These are phyloP conservation scores for Microtus oregoni DNA, from an alignment of 2,113 vertebrate genomes.

Conservation along the genomic window DNA sequence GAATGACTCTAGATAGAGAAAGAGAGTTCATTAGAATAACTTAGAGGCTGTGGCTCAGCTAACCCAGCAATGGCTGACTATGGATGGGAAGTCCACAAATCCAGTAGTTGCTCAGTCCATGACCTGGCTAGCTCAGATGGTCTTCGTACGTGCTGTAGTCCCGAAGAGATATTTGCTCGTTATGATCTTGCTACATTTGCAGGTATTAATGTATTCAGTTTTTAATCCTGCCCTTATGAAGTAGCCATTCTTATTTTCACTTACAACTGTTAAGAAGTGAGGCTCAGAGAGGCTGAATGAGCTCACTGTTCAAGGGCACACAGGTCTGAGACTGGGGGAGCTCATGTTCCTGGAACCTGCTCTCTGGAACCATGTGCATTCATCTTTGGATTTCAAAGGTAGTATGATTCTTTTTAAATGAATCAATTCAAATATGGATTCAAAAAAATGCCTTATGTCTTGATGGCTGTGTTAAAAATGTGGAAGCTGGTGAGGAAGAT, in stretches of 20 bases:
- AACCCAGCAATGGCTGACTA: not conserved
- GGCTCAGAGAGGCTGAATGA: not conserved
- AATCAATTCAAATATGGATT: constrained; percentile 23
- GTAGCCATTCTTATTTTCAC: not conserved
- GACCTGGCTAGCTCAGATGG: not conserved
- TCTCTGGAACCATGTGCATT: accelerated
- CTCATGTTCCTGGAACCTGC: too few relatives aligned
- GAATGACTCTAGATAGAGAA: not conserved
- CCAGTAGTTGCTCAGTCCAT: not conserved
- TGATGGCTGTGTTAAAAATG: not conserved
- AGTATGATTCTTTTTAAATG: not conserved
- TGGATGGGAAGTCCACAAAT: not conserved
- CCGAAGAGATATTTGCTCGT: not conserved
- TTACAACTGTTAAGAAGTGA: not conserved
- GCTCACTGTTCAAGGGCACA: not conserved
- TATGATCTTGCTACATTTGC: not conserved
- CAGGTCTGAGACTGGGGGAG: not conserved
- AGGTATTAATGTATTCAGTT: not conserved
- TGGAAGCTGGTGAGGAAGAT: not conserved
- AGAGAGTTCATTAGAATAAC: not conserved
- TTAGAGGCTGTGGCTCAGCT: not conserved
- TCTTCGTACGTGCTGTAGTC: not conserved
- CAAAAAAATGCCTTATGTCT: not conserved
- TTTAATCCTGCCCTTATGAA: not conserved
- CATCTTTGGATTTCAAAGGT: not conserved